Conservation (phyloP, 2,888 invertebrate species). For the Nemoura dubitans region DNA sequence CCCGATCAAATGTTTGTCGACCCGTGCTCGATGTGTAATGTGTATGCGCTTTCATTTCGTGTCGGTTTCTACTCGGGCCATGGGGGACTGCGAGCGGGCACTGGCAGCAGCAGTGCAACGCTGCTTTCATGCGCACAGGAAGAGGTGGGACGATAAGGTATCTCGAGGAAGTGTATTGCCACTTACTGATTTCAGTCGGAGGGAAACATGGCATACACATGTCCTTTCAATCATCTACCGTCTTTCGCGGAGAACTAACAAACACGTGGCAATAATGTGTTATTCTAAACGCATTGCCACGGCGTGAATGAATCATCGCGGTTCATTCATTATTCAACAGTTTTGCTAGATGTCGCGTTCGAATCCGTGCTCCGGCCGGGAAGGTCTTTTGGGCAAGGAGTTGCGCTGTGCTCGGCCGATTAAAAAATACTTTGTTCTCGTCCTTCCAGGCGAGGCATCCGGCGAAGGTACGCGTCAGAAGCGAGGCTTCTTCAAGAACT, state of each 20-base stretch:
- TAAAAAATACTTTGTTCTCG: not conserved
- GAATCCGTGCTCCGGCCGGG: not conserved
- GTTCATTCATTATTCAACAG: not conserved
- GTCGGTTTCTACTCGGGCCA: no score
- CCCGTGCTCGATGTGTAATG: not conserved
- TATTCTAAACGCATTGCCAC: not conserved
- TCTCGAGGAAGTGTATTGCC: not conserved
- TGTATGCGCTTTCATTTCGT: no score
- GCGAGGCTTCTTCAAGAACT: conserved; percentile 87
- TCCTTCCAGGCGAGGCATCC: conserved; percentile 71
- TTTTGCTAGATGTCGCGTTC: not conserved
- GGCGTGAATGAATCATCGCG: not conserved
- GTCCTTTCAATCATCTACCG: not conserved
- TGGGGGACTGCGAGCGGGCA: no score
- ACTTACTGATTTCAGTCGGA: not conserved
- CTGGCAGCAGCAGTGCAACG: not conserved
- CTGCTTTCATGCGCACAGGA: not conserved
- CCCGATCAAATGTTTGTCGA: not conserved
- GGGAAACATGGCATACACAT: not conserved
- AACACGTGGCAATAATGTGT: not conserved
- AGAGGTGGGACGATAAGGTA: not conserved
- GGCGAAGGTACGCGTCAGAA: conserved; percentile 78
- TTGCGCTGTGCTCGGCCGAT: not conserved
- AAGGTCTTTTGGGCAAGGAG: not conserved
- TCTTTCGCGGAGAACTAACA: not conserved